Conservation (phyloP, 1,140 invertebrate species). For the Catajapyx aquilonaris region DNA sequence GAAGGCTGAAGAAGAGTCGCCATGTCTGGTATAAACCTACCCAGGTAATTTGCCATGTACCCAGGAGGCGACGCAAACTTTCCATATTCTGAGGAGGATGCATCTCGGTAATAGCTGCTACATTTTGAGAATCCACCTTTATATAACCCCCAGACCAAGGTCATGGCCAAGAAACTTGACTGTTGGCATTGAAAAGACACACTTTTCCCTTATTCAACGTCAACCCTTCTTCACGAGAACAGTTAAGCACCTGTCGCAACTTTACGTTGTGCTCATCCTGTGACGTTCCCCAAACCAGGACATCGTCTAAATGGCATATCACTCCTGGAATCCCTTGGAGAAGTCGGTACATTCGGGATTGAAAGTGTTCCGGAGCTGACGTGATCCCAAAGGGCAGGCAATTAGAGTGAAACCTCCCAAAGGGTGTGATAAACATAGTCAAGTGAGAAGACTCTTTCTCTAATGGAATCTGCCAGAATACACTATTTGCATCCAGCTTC, state of each 20-base stretch:
- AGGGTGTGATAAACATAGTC: constrained; percentile 15
- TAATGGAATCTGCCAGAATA: constrained; percentile 13
- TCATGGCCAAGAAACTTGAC: constrained; percentile 20
- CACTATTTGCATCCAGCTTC: constrained; percentile 11
- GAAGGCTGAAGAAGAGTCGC: no score
- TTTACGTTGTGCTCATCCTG: no score
- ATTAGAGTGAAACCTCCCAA: constrained; percentile 13
- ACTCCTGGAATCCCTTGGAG: constrained; percentile 15
- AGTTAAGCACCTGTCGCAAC: no score
- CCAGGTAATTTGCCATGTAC: constrained; percentile 20
- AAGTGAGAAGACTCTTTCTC: constrained; percentile 9
- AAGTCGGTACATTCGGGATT: no score
- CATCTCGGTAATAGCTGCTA: constrained; percentile 17
- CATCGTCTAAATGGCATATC: constrained; percentile 18
- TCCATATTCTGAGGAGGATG: constrained; percentile 15
- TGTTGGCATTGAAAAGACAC: no score
- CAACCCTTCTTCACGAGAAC: constrained; percentile 14
- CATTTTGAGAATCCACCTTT: constrained; percentile 14
- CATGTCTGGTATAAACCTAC: constrained; percentile 16
- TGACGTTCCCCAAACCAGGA: no score
- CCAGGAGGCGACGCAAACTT: constrained; percentile 19
- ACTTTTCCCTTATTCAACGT: constrained; percentile 18
- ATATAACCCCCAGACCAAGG: constrained; percentile 17
- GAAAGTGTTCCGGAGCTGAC: constrained; percentile 7
- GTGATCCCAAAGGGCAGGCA: constrained; percentile 15